Evolutionary conservation across 2,888 invertebrate species (phyloP).

Genomic region (Laothoe populi): DNA sequence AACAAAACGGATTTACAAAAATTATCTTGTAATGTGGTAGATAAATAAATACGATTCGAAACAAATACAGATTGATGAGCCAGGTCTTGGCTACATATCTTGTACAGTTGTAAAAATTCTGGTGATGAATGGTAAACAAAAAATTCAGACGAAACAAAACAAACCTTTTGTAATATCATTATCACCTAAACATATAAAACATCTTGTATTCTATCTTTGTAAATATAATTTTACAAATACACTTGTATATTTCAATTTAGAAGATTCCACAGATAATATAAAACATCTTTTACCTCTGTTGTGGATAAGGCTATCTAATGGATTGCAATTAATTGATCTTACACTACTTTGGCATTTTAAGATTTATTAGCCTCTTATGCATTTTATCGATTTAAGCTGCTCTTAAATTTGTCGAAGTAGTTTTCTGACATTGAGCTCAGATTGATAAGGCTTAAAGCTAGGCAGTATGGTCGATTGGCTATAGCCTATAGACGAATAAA

Average conservation of each 20-base stretch:
- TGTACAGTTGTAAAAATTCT: background rate
- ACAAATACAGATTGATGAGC: background rate
- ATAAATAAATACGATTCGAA: slow-evolving; percentile 6
- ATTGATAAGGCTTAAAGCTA: background rate
- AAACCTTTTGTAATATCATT: background rate
- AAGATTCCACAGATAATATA: background rate
- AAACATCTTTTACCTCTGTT: background rate
- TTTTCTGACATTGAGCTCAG: background rate
- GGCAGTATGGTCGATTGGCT: too few species aligned
- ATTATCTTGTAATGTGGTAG: background rate
- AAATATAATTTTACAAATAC: background rate
- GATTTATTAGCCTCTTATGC: background rate
- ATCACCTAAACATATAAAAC: background rate
- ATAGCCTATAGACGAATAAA: too few species aligned
- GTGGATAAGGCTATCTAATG: too few species aligned
- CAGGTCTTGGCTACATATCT: background rate
- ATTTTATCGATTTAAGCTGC: background rate
- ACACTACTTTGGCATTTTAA: background rate
- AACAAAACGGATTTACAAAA: slow-evolving; percentile 7
- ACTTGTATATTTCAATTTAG: background rate
- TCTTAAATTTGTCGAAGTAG: background rate
- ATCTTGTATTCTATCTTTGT: background rate
- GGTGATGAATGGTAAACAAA: background rate
- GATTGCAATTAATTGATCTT: background rate
- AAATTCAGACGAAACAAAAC: background rate